These are phyloP conservation scores for Ormia ochracea DNA, from an alignment of 2,888 invertebrate species.

Conservation along the genomic window DNA sequence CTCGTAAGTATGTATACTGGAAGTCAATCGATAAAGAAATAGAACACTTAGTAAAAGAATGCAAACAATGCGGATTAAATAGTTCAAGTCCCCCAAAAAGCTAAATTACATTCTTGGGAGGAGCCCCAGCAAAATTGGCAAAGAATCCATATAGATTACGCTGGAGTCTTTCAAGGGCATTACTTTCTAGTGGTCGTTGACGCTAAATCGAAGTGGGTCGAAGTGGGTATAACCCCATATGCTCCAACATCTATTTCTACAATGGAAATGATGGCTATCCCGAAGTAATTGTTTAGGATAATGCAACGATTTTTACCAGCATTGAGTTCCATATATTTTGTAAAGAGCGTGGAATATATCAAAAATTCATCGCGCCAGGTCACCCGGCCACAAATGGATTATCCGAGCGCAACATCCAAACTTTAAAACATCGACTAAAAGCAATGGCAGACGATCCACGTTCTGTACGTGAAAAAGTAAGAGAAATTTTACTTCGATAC, in stretches of 20 bases:
- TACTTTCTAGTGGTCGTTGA: conserved; percentile 14
- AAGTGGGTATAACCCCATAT: no score
- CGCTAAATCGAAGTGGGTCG: conserved; percentile 27
- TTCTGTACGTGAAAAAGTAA: no score
- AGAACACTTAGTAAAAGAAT: conserved; percentile 7
- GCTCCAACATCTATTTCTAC: conserved; percentile 8
- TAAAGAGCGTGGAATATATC: background rate
- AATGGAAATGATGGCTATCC: conserved; percentile 34
- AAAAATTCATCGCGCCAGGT: background rate
- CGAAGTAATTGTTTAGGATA: conserved; percentile 1
- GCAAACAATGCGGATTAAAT: conserved; percentile 13
- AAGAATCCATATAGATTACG: conserved; percentile 5
- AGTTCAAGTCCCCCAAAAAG: conserved; percentile 23
- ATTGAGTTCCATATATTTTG: conserved; percentile 19
- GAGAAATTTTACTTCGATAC: no score
- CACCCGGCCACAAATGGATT: background rate
- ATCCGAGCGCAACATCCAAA: background rate
- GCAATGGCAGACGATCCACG: no score
- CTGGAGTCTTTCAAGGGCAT: background rate
- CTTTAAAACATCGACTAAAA: background rate
- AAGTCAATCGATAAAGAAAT: conserved; percentile 20
- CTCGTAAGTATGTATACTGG: conserved; percentile 10
- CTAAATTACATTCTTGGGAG: conserved; percentile 40
- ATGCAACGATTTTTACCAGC: conserved; percentile 47
- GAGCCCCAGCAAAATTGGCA: conserved; percentile 11